Percentiles rank a stretch among this genome's conserved stretches.
Evolutionary conservation across 2,113 vertebrate genomes (phyloP).

Genomic region (Ammodytes marinus): DNA sequence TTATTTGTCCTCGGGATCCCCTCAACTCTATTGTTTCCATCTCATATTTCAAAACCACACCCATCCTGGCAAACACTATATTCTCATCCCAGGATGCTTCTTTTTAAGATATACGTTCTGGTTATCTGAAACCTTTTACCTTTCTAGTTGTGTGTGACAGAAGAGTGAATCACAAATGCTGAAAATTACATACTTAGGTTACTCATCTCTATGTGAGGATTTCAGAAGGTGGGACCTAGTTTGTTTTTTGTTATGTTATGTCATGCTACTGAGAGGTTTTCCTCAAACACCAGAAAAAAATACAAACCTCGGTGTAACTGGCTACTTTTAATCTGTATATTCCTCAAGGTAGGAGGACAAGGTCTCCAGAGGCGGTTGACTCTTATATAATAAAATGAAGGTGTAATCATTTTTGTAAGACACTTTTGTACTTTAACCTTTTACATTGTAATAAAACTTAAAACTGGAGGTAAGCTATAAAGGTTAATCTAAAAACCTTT

Average conservation of each 20-base stretch:
- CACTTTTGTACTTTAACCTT: too few species aligned
- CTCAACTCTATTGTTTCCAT: not conserved
- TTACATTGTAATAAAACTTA: not conserved
- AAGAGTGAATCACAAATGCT: conserved; percentile 14
- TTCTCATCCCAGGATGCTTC: not conserved
- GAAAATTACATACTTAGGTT: conserved; percentile 12
- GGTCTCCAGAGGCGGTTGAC: not conserved
- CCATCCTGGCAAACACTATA: not conserved
- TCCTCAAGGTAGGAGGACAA: not conserved
- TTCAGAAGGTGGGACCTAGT: not conserved
- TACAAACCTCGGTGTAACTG: not conserved
- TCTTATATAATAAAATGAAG: not conserved
- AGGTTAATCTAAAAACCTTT: not conserved
- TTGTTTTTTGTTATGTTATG: conserved; percentile 40
- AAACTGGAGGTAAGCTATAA: not conserved
- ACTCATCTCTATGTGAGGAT: not conserved
- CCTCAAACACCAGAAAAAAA: conserved; percentile 24
- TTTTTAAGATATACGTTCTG: not conserved
- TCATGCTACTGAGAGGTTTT: conserved; percentile 42
- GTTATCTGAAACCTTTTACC: not conserved
- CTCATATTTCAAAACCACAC: conserved; percentile 66
- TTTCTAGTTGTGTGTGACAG: conserved; percentile 28
- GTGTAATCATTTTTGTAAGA: too few species aligned
- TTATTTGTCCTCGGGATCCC: not conserved
- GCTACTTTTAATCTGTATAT: not conserved